These are phyloP conservation scores for Mobula birostris DNA, from an alignment of 2,113 vertebrate species.

Conservation along the genomic window DNA sequence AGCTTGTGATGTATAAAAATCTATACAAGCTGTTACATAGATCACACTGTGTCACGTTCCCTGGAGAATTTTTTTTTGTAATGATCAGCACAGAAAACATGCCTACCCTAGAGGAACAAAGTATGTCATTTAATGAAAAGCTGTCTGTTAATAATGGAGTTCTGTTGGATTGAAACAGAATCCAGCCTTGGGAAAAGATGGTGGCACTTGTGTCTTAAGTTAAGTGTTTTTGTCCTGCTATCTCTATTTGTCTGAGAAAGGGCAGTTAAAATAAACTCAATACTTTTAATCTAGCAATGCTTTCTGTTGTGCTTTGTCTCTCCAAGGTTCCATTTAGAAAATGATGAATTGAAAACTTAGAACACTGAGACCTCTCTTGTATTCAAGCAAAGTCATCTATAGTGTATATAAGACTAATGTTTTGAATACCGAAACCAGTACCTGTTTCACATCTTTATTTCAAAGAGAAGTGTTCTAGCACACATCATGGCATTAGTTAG, in stretches of 20 bases:
- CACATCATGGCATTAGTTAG: background rate
- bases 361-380: slow-evolving; percentile 50
- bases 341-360: slow-evolving; percentile 52
- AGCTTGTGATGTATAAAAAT: slow-evolving; percentile 1
- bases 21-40: slow-evolving; percentile 30
- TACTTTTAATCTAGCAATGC: slow-evolving; percentile 22
- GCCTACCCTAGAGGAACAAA: slow-evolving; percentile 53
- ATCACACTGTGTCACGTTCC: slow-evolving; percentile 30
- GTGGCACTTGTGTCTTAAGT: slow-evolving; percentile 51
- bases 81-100: slow-evolving; percentile 54
- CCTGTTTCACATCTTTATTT: slow-evolving; percentile 26
- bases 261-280: slow-evolving; percentile 52
- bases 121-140: slow-evolving; percentile 53
- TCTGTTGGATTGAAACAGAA: slow-evolving; percentile 50
- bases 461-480: background rate
- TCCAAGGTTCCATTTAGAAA: slow-evolving; percentile 43
- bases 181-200: slow-evolving; percentile 44
- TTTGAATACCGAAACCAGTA: slow-evolving; percentile 49
- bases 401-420: slow-evolving; percentile 52
- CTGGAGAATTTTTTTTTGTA: slow-evolving; percentile 42
- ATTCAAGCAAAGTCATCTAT: slow-evolving; percentile 51
- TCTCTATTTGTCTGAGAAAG: slow-evolving; percentile 49
- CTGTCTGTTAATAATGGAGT: slow-evolving; percentile 56
- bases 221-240: slow-evolving; percentile 55
- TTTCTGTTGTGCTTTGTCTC: slow-evolving; percentile 19